phyloP scores from a whole-genome alignment of 2,797 vertebrate genomes.

The Eutrigla gurnardus region DNA sequence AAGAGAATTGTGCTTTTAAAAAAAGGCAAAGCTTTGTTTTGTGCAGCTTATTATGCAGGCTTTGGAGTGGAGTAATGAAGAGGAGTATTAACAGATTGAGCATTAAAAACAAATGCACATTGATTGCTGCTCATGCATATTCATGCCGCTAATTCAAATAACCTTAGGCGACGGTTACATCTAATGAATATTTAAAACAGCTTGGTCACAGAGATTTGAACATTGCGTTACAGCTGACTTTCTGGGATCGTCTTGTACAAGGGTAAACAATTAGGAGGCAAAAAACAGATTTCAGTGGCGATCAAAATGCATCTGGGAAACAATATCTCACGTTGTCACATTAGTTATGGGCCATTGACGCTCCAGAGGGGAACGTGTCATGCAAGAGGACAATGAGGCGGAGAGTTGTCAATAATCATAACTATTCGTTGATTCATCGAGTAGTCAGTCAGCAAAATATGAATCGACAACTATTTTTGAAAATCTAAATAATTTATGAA shows the following conservation, averaged over 20 bases:
- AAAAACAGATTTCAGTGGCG: slow-evolving; percentile 71
- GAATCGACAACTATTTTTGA: slow-evolving; percentile 6
- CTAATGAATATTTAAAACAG: slow-evolving; percentile 95
- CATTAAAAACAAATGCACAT: slow-evolving; percentile 90
- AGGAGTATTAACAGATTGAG: slow-evolving; percentile 78
- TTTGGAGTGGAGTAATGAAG: slow-evolving; percentile 75
- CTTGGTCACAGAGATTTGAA: slow-evolving; percentile 92
- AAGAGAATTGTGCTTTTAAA: slow-evolving; percentile 59
- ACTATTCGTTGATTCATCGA: slow-evolving; percentile 42
- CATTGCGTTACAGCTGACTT: slow-evolving; percentile 88
- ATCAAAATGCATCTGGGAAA: slow-evolving; percentile 80
- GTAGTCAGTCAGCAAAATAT: slow-evolving; percentile 22
- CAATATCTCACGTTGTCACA: slow-evolving; percentile 68
- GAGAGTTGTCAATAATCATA: slow-evolving; percentile 33
- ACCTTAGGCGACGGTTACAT: slow-evolving; percentile 92
- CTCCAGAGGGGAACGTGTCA: slow-evolving; percentile 28
- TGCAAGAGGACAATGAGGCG: slow-evolving; percentile 30
- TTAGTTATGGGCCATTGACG: slow-evolving; percentile 58
- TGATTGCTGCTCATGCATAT: slow-evolving; percentile 93
- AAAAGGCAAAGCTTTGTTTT: slow-evolving; percentile 78
- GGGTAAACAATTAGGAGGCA: slow-evolving; percentile 89
- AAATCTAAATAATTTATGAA: background rate
- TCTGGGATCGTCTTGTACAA: slow-evolving; percentile 87
- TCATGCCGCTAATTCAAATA: slow-evolving; percentile 95
- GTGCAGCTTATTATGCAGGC: slow-evolving; percentile 68